A percentile compares a stretch with the other conserved stretches of the same genome.
These are phyloP conservation scores for Porites evermanni DNA, from an alignment of 92 coral and sea anemone species.

Conservation along the genomic window DNA sequence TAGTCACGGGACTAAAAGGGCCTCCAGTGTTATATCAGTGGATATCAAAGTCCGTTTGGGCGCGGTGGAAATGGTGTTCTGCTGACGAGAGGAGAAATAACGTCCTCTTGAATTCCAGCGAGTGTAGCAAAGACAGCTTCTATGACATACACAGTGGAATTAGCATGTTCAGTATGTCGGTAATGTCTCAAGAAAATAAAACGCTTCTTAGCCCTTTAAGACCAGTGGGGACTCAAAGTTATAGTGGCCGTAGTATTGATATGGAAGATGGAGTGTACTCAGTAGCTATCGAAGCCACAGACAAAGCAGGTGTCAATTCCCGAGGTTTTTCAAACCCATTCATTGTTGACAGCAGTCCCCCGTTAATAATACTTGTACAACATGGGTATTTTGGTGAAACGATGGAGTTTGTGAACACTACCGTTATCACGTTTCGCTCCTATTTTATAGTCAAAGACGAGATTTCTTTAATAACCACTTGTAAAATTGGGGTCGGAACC, in stretches of 20 bases:
- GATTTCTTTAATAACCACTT: slow-evolving; percentile 54
- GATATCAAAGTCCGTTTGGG: slow-evolving; percentile 82
- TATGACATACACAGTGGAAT: slow-evolving; percentile 92
- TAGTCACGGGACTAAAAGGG: slow-evolving; percentile 71
- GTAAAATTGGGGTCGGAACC: slow-evolving; percentile 77
- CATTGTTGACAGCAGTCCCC: slow-evolving; percentile 82
- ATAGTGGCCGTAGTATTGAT: slow-evolving; percentile 67
- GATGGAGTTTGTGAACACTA: slow-evolving; percentile 34
- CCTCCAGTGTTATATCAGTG: slow-evolving; percentile 80
- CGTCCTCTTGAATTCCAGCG: not conserved
- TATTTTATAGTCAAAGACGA: slow-evolving; percentile 76
- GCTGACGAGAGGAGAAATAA: slow-evolving; percentile 57
- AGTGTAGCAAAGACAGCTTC: slow-evolving; percentile 61
- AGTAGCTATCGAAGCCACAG: slow-evolving; percentile 77
- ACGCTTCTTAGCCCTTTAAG: slow-evolving; percentile 50
- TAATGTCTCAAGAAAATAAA: slow-evolving; percentile 60
- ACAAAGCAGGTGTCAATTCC: slow-evolving; percentile 75
- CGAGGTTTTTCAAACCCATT: slow-evolving; percentile 69
- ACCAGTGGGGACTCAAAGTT: slow-evolving; percentile 67
- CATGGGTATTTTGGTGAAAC: slow-evolving; percentile 70
- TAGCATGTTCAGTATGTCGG: slow-evolving; percentile 74
- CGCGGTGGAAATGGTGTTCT: slow-evolving; percentile 90
- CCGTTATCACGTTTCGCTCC: slow-evolving; percentile 49
- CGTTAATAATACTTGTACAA: slow-evolving; percentile 57
- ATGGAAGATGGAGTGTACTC: slow-evolving; percentile 81